These are phyloP conservation scores for Luehdorfia chinensis DNA, from an alignment of 1,140 invertebrate genomes.

Conservation along the genomic window DNA sequence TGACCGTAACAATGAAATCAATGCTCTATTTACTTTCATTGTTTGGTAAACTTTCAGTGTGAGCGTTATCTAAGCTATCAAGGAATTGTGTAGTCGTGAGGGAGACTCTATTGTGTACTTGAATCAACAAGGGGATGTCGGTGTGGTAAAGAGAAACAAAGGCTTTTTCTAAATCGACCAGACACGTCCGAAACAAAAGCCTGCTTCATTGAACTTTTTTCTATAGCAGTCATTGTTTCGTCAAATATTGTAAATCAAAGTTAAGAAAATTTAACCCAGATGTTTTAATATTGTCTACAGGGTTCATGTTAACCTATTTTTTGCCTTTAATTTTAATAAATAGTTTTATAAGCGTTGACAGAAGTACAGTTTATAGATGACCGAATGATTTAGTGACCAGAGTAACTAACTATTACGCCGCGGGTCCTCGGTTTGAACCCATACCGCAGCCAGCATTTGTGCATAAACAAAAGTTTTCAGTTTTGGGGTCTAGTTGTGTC, in stretches of 20 bases:
- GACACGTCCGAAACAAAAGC: conserved; percentile 49
- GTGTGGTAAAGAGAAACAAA: conserved; percentile 59
- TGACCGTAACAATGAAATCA: not conserved
- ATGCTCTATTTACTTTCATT: conserved; percentile 54
- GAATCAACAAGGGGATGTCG: conserved; percentile 55
- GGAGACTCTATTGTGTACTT: conserved; percentile 63
- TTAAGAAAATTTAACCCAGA: conserved; percentile 16
- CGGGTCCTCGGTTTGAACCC: too few relatives aligned
- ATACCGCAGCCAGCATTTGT: too few relatives aligned
- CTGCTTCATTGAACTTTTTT: conserved; percentile 39
- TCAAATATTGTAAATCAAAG: conserved; percentile 19
- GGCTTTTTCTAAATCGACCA: conserved; percentile 54
- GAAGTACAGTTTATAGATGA: too few relatives aligned
- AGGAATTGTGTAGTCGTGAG: conserved; percentile 45
- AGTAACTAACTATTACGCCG: too few relatives aligned
- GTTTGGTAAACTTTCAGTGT: conserved; percentile 62
- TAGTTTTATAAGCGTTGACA: too few relatives aligned
- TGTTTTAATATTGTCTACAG: too few relatives aligned
- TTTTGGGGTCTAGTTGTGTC: too few relatives aligned
- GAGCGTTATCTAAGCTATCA: conserved; percentile 63
- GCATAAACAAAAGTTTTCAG: too few relatives aligned
- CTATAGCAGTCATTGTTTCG: conserved; percentile 26
- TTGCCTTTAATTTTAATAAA: too few relatives aligned
- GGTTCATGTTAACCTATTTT: too few relatives aligned
- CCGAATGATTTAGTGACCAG: too few relatives aligned